A percentile compares a stretch with the other conserved stretches of the same genome.
phyloP scores from a whole-genome alignment of 2,113 vertebrate species.

The Odocoileus hemionus region DNA sequence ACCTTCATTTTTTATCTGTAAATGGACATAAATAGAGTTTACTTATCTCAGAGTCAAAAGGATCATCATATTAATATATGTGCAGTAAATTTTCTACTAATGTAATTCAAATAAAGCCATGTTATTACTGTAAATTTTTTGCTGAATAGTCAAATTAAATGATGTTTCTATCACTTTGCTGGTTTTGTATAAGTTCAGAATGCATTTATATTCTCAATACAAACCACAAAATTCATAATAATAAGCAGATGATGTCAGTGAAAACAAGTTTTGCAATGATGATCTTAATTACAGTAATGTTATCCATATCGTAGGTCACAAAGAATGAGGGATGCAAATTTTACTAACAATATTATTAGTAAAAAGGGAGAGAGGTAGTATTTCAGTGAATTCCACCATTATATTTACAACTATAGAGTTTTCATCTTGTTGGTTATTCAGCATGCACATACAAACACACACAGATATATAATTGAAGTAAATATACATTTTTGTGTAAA shows the following conservation, averaged over 20 bases:
- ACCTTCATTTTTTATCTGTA: background rate
- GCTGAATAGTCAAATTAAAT: background rate
- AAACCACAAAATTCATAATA: background rate
- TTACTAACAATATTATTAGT: background rate
- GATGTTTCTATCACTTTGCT: background rate
- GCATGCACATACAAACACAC: background rate
- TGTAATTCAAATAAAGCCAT: background rate
- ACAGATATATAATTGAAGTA: background rate
- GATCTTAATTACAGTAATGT: background rate
- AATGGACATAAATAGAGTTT: background rate
- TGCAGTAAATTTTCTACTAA: background rate
- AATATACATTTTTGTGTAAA: background rate
- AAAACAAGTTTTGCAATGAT: background rate
- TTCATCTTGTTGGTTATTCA: background rate
- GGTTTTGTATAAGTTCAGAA: background rate
- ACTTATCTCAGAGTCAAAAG: background rate
- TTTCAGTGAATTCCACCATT: background rate
- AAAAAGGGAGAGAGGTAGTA: background rate
- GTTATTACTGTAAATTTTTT: background rate
- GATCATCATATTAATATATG: background rate
- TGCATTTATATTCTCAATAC: background rate
- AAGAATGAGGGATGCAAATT: background rate
- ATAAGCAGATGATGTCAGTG: background rate
- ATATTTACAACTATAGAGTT: background rate
- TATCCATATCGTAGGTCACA: background rate